These are phyloP conservation scores for Epizoanthus ramosus DNA, from an alignment of 92 coral and sea anemone species.

Conservation along the genomic window DNA sequence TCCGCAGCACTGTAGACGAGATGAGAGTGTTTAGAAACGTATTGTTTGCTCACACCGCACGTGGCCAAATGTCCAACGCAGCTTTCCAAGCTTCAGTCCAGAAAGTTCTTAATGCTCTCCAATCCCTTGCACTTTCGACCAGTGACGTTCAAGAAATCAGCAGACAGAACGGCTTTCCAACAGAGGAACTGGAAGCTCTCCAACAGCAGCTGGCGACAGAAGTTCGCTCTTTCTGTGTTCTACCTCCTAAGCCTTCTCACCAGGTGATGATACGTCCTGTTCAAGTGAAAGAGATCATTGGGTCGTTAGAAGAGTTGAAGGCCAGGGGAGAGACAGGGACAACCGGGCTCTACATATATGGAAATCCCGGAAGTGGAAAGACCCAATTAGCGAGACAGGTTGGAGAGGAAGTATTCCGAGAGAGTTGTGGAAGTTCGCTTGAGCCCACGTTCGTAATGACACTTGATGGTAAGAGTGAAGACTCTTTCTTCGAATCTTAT, in stretches of 20 bases:
- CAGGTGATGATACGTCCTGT: background rate
- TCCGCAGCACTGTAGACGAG: background rate
- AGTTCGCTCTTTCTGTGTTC: background rate
- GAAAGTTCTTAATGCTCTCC: background rate
- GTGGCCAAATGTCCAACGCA: background rate
- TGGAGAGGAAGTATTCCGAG: conserved; percentile 8
- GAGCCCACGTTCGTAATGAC: conserved; percentile 36
- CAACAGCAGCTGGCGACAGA: background rate
- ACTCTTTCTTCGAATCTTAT: conserved; percentile 45
- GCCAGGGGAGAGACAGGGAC: background rate
- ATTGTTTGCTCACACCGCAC: background rate
- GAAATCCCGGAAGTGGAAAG: conserved; percentile 51
- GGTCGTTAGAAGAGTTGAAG: conserved; percentile 1
- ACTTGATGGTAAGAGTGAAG: conserved; percentile 28
- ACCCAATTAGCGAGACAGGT: conserved; percentile 30
- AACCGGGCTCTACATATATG: conserved; percentile 43
- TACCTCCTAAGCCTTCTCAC: conserved; percentile 21
- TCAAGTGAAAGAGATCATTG: background rate
- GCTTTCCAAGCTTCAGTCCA: background rate
- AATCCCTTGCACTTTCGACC: background rate
- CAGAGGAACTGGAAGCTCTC: background rate
- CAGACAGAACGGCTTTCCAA: background rate
- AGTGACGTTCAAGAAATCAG: background rate
- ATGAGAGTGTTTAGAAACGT: background rate
- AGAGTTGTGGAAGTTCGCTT: background rate